Evolutionary conservation across 2,888 invertebrate genomes (phyloP), one percentile per base, ranked within the genome.

Genomic region (Ceriagrion tenellum): DNA sequence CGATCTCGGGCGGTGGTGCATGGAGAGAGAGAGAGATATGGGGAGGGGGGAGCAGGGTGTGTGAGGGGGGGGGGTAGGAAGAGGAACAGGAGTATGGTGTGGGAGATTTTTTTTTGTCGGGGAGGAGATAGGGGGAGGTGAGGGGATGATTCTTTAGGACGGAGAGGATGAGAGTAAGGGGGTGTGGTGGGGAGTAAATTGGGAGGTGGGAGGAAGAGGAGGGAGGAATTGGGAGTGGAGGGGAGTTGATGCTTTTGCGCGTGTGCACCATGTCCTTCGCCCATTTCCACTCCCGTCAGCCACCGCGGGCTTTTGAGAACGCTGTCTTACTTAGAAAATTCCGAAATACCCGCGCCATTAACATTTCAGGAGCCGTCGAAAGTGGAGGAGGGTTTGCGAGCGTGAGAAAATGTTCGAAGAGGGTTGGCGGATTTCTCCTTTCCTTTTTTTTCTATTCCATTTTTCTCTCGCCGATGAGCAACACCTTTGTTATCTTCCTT

Each of bases 1-100:
- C 93, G 93, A 93, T 93, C 93, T 93, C 93, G 93, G 69, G 93
- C 74, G 93, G 93, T 93, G 93, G 93, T 93, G 93, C 93, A 93
- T 69, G 93, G 69, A 93, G 93, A 74, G 69, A 91, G 63, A 55
- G 63, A 63, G 23, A 35, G 89, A 93, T 63, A 69, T 40, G 59
- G 63, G 63, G 59, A 40, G 40, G 69, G 89, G 55, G 26, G 89
- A 26, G 55, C 26, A 26, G 55, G n/a, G 55, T 23, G 55, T 26
- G 4, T 55, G 63, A n/a, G 47, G 69, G 69, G 63, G 40, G 63
- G 35, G 35, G 63, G 18, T 35, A 8, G 26, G 18, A 35, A 8
- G 91, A 59, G 91, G 26, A 56, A 23, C 30, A 35, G 35, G 30
- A n/a, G 56, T 55, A 16, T 55, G 91, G 91, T 20, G 59, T 59